Conservation (phyloP, 2,888 invertebrate species). For the Salpingus planirostris region DNA sequence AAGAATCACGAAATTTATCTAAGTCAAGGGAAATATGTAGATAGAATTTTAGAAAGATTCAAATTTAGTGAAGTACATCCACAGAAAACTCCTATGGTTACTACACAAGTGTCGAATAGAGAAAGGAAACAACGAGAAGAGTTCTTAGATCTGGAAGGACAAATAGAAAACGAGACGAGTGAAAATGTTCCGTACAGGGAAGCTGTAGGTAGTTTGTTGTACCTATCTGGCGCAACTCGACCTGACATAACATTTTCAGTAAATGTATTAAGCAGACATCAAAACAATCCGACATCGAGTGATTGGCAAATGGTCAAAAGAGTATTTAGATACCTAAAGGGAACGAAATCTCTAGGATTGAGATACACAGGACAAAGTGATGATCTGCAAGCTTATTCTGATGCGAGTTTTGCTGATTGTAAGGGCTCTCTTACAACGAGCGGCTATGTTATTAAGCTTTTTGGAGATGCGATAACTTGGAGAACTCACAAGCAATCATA, state of each 20-base stretch:
- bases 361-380: neutral
- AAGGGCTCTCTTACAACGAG: neutral
- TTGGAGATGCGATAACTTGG: neutral
- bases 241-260: conserved; percentile 7
- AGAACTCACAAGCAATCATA: neutral
- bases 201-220: conserved; percentile 17
- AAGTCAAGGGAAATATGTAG: no score
- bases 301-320: neutral
- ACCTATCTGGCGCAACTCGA: conserved; percentile 11
- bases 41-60: conserved; percentile 1
- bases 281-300: neutral
- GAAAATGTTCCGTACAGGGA: conserved; percentile 11
- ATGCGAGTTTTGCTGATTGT: neutral
- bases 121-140: conserved; percentile 7
- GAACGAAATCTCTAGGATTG: neutral
- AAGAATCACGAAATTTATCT: neutral
- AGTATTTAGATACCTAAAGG: neutral
- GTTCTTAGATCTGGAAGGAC: no score
- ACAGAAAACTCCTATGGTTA: conserved; percentile 8
- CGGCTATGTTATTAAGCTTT: neutral
- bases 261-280: neutral
- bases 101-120: conserved; percentile 13
- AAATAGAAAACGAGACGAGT: neutral
- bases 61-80: neutral
- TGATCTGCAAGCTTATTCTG: neutral